Evolutionary conservation across 2,113 vertebrate genomes (phyloP).

Genomic region (Anarhynchus alexandrinus): DNA sequence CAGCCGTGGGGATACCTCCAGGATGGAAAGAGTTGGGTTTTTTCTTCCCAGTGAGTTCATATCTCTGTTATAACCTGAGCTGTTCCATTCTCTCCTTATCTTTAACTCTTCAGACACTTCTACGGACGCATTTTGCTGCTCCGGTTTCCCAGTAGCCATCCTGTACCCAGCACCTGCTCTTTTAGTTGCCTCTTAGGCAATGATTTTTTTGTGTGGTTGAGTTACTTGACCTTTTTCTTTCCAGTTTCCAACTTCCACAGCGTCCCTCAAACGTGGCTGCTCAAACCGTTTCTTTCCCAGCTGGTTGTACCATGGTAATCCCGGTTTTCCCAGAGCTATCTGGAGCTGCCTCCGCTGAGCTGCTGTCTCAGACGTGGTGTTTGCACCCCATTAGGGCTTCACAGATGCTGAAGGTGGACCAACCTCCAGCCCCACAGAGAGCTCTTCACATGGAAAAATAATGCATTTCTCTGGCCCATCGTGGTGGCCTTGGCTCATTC

Average conservation of each 20-base stretch:
- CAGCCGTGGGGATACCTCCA: background rate
- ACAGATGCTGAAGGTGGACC: background rate
- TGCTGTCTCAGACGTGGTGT: background rate
- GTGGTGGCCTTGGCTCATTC: background rate
- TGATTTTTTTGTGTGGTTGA: background rate
- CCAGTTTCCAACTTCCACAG: background rate
- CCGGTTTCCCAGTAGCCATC: background rate
- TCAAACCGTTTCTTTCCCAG: background rate
- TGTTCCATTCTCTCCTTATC: background rate
- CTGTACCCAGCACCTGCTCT: background rate
- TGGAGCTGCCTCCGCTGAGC: background rate
- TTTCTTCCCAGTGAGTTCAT: background rate
- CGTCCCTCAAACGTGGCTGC: accelerated
- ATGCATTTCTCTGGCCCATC: background rate
- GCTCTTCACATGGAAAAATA: background rate
- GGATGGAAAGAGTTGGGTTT: background rate
- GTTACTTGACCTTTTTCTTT: background rate
- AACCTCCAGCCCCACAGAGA: background rate
- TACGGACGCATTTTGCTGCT: background rate
- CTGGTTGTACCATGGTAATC: background rate
- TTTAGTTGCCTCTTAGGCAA: background rate
- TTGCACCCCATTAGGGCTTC: background rate
- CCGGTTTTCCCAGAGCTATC: background rate
- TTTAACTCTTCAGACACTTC: background rate
- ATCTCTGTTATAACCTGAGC: background rate